Evolutionary conservation across 2,113 vertebrate genomes (phyloP).

Genomic region (Collichthys lucidus): DNA sequence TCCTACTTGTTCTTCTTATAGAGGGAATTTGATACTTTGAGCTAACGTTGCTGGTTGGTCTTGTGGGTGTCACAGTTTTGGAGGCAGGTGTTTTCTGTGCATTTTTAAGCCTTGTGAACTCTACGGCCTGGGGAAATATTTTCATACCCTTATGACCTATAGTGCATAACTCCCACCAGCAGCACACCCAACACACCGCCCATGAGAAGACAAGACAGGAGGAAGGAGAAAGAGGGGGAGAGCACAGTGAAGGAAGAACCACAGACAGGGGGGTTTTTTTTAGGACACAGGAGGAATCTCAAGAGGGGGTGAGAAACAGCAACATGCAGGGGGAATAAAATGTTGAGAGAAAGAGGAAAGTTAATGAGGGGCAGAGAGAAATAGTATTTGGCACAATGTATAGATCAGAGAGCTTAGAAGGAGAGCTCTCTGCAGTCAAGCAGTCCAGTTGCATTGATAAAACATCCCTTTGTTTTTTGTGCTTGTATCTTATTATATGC

Average conservation of each 20-base stretch:
- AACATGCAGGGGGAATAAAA: constrained; percentile 69
- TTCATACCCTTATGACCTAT: constrained; percentile 76
- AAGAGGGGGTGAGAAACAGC: constrained; percentile 53
- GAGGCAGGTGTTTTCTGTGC: constrained; percentile 82
- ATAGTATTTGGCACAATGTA: constrained; percentile 77
- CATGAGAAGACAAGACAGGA: constrained; percentile 80
- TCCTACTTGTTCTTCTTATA: constrained; percentile 65
- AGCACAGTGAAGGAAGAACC: constrained; percentile 70
- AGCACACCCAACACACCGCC: constrained; percentile 75
- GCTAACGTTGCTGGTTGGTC: constrained; percentile 81
- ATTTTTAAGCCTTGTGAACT: constrained; percentile 79
- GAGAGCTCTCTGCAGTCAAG: constrained; percentile 71
- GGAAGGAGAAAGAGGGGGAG: constrained; percentile 79
- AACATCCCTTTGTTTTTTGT: constrained; percentile 80
- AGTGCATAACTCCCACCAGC: constrained; percentile 79
- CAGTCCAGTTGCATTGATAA: constrained; percentile 81
- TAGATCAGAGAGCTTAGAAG: constrained; percentile 68
- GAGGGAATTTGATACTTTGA: constrained; percentile 77
- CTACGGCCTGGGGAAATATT: constrained; percentile 74
- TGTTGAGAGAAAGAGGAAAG: constrained; percentile 79
- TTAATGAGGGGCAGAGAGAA: constrained; percentile 74
- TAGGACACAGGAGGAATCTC: constrained; percentile 54
- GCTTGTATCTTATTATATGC: constrained; percentile 79
- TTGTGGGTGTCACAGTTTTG: constrained; percentile 81
- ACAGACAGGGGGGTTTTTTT: constrained; percentile 53